Conservation (phyloP, 1,140 invertebrate species). For the Atta texana region DNA sequence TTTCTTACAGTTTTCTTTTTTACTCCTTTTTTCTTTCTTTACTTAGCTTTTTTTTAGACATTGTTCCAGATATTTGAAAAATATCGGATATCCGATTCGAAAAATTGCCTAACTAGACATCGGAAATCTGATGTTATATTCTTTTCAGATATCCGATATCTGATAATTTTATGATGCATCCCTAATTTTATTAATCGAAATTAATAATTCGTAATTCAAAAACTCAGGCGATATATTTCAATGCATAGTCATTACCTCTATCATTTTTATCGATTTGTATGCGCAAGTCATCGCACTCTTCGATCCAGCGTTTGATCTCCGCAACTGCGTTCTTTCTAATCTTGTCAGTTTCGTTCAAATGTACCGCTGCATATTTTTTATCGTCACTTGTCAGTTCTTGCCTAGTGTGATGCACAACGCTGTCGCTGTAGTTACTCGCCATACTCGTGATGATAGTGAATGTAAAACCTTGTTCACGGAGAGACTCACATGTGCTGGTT, state of each 20-base stretch:
- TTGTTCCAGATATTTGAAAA: no score
- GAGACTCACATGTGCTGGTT: background rate
- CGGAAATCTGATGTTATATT: no score
- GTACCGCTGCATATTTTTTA: slow-evolving; percentile 73
- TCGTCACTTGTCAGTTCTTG: slow-evolving; percentile 63
- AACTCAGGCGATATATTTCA: background rate
- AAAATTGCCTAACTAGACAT: no score
- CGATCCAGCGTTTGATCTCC: slow-evolving; percentile 79
- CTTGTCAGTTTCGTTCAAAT: slow-evolving; percentile 81
- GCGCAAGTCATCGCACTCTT: slow-evolving; percentile 66
- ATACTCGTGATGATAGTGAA: background rate
- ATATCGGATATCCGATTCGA: no score
- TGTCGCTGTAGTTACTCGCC: no score
- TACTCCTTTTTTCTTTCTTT: no score
- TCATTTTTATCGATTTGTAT: slow-evolving; percentile 76
- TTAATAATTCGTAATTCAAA: background rate
- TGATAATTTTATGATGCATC: no score
- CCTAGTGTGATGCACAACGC: background rate
- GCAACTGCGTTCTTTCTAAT: slow-evolving; percentile 73
- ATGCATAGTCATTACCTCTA: background rate
- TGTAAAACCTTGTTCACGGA: background rate
- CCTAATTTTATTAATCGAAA: background rate
- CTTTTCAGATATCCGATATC: no score
- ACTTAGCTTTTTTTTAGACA: no score
- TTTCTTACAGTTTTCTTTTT: no score